phyloP scores from a whole-genome alignment of 1,140 invertebrate genomes.

The Coptotermes formosanus region DNA sequence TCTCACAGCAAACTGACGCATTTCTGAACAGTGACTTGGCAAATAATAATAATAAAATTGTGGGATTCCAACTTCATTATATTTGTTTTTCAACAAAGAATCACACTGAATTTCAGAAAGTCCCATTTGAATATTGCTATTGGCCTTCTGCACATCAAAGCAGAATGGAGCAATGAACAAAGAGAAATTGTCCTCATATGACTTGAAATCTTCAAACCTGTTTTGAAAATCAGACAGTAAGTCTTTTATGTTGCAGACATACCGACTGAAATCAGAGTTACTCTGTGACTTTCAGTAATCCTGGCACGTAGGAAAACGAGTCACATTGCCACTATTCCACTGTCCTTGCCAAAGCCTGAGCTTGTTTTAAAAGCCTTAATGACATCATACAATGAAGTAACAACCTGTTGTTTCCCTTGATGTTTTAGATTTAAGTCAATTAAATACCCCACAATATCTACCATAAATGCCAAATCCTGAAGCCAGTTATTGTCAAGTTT shows the following conservation, averaged over 20 bases:
- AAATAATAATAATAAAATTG: too few species aligned
- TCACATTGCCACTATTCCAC: slow-evolving; percentile 15
- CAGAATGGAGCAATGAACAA: slow-evolving; percentile 20
- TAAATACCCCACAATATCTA: background rate
- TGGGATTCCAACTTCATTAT: slow-evolving; percentile 2
- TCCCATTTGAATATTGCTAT: slow-evolving; percentile 23
- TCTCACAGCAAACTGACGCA: background rate
- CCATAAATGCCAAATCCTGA: slow-evolving; percentile 26
- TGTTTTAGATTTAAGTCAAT: slow-evolving; percentile 8
- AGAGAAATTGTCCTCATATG: too few species aligned
- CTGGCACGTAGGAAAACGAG: background rate
- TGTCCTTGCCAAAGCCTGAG: slow-evolving; percentile 26
- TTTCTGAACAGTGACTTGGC: background rate
- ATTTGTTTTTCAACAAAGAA: background rate
- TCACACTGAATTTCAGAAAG: background rate
- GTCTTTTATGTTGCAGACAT: background rate
- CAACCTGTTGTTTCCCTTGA: slow-evolving; percentile 26
- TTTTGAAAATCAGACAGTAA: slow-evolving; percentile 16
- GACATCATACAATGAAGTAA: slow-evolving; percentile 20
- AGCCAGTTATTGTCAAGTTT: slow-evolving; percentile 23
- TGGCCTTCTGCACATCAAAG: slow-evolving; percentile 23
- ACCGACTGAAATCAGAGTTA: too few species aligned
- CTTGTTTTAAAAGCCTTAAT: too few species aligned
- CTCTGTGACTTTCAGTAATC: too few species aligned
- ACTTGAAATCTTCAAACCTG: slow-evolving; percentile 20